Evolutionary conservation across 2,797 vertebrate genomes (phyloP).

Genomic region (Periophthalmus magnuspinnatus): DNA sequence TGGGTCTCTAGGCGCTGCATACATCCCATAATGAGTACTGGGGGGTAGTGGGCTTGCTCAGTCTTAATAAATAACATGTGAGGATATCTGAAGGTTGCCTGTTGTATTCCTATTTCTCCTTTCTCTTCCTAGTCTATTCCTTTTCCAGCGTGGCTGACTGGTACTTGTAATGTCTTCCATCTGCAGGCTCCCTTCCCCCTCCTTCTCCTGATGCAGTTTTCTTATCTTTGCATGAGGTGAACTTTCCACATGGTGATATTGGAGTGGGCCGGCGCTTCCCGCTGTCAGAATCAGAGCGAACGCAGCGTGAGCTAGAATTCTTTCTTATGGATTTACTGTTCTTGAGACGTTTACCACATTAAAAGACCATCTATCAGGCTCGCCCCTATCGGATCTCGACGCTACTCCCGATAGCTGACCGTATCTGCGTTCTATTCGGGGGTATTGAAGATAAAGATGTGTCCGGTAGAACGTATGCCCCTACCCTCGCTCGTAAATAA

Average conservation of each 20-base stretch:
- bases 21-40: slow-evolving; percentile 79
- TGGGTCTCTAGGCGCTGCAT: slow-evolving; percentile 81
- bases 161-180: slow-evolving; percentile 88
- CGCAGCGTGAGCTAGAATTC: slow-evolving; percentile 70
- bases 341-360: slow-evolving; percentile 58
- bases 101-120: slow-evolving; percentile 72
- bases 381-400: slow-evolving; percentile 26
- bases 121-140: slow-evolving; percentile 75
- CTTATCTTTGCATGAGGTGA: slow-evolving; percentile 91
- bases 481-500: slow-evolving; percentile 26
- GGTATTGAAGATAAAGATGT: slow-evolving; percentile 42
- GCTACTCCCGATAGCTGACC: slow-evolving; percentile 27
- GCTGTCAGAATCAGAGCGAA: slow-evolving; percentile 71
- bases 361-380: slow-evolving; percentile 55
- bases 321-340: slow-evolving; percentile 59
- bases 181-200: slow-evolving; percentile 52
- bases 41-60: slow-evolving; percentile 51
- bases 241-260: slow-evolving; percentile 86
- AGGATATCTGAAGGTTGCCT: slow-evolving; percentile 83
- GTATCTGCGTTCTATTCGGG: slow-evolving; percentile 26
- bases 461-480: slow-evolving; percentile 34
- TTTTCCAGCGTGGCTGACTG: slow-evolving; percentile 85
- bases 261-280: slow-evolving; percentile 64
- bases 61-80: slow-evolving; percentile 87
- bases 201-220: slow-evolving; percentile 50